Percentiles rank a stretch among this genome's conserved stretches.
These are phyloP conservation scores for Alligator mississippiensis DNA, from an alignment of 2,113 vertebrate genomes.

Conservation along the genomic window DNA sequence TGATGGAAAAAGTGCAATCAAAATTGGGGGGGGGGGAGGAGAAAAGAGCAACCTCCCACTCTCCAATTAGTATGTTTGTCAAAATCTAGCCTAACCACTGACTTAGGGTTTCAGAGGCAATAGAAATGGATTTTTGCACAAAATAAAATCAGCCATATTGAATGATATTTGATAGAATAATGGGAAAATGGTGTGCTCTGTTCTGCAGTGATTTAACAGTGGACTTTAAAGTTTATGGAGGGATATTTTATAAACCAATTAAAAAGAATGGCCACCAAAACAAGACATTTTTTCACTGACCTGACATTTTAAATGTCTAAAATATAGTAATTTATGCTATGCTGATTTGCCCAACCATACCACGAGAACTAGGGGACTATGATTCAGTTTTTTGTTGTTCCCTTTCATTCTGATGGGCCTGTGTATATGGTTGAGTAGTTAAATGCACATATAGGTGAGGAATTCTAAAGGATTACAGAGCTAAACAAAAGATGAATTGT, in stretches of 20 bases:
- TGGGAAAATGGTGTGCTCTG: background rate
- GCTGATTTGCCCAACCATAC: background rate
- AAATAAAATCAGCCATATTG: conserved; percentile 2
- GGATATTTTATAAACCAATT: background rate
- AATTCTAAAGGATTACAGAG: background rate
- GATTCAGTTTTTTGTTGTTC: background rate
- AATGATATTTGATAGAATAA: background rate
- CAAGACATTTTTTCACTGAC: background rate
- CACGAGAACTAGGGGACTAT: background rate
- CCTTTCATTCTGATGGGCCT: background rate
- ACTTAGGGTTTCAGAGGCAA: background rate
- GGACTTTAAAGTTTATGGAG: background rate
- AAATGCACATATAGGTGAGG: background rate
- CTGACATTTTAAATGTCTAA: background rate
- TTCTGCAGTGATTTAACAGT: background rate
- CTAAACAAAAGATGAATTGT: background rate
- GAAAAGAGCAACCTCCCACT: accelerated
- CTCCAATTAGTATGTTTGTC: background rate
- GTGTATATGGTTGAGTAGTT: background rate
- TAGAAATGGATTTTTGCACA: background rate
- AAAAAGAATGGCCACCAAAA: background rate
- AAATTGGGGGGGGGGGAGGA: background rate
- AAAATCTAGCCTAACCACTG: background rate
- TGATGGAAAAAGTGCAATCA: background rate
- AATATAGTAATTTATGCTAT: background rate